These are phyloP conservation scores for Pongo pygmaeus DNA, from an alignment of 2,113 vertebrate genomes.

Conservation along the genomic window DNA sequence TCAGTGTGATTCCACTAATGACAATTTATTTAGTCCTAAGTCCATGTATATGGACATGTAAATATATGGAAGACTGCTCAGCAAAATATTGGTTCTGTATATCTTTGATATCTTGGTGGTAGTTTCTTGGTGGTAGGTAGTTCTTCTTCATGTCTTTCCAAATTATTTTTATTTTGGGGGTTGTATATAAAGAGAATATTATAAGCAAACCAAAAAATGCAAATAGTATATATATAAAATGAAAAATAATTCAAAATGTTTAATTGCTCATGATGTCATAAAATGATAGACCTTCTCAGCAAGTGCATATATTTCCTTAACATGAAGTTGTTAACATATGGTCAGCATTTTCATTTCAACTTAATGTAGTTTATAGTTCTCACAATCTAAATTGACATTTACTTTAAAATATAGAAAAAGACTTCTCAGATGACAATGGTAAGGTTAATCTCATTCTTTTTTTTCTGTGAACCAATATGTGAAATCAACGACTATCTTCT, in stretches of 20 bases:
- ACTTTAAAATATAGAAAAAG: background rate
- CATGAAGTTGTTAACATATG: background rate
- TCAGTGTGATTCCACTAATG: too few relatives aligned
- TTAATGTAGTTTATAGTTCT: background rate
- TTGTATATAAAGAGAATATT: background rate
- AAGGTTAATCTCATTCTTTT: too few relatives aligned
- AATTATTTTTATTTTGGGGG: background rate
- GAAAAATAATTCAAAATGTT: background rate
- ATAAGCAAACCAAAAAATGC: background rate
- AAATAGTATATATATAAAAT: background rate
- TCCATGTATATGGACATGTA: too few relatives aligned
- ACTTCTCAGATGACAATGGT: too few relatives aligned
- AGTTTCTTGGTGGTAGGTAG: background rate
- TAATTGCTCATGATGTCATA: background rate
- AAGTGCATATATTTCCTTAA: background rate
- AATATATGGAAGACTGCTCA: too few relatives aligned
- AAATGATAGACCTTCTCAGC: background rate
- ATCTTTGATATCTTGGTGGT: too few relatives aligned
- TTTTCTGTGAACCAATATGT: too few relatives aligned
- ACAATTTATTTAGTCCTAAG: too few relatives aligned
- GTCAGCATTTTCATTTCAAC: background rate
- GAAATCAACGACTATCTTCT: too few relatives aligned
- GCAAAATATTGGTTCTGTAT: too few relatives aligned
- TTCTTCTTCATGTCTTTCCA: background rate
- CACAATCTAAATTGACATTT: background rate